Evolutionary conservation across 1,140 invertebrate genomes (phyloP).

Genomic region (Pteromalus puparum): DNA sequence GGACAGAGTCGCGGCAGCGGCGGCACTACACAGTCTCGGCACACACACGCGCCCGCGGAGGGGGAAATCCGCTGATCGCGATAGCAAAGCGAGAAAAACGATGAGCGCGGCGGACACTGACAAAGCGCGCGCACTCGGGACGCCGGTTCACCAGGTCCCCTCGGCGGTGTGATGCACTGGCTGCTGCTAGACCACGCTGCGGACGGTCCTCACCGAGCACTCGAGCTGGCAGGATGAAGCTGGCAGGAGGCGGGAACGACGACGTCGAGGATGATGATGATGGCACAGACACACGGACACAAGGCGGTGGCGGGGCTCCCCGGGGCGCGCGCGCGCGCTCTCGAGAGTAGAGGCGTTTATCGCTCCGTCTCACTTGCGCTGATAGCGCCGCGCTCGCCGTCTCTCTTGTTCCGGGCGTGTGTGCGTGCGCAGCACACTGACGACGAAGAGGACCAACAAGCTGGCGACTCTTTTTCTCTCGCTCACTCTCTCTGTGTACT

Average conservation of each 20-base stretch:
- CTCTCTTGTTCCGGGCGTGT: conserved; percentile 2
- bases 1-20: conserved; percentile 17
- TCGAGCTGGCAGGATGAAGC: too few species aligned
- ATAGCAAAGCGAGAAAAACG: conserved; percentile 39
- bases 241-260: neutral
- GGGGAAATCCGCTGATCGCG: conserved; percentile 50
- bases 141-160: neutral
- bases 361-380: neutral
- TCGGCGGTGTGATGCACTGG: too few species aligned
- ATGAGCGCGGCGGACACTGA: conserved; percentile 38
- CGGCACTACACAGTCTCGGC: conserved; percentile 4
- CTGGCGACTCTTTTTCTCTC: neutral
- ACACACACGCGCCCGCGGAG: conserved; percentile 45
- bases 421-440: neutral
- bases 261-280: neutral
- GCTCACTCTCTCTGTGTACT: neutral
- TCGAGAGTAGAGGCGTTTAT: conserved; percentile 24
- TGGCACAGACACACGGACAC: conserved; percentile 27
- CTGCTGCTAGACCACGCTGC: too few species aligned
- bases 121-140: neutral
- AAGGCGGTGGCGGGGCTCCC: conserved; percentile 19
- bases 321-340: conserved; percentile 6
- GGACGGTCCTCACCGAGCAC: neutral
- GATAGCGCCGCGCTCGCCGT: neutral
- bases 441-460: neutral